A percentile compares a stretch with the other conserved stretches of the same genome.
Conservation (phyloP, 2,888 invertebrate genomes). For the Drosophila infuscata region DNA sequence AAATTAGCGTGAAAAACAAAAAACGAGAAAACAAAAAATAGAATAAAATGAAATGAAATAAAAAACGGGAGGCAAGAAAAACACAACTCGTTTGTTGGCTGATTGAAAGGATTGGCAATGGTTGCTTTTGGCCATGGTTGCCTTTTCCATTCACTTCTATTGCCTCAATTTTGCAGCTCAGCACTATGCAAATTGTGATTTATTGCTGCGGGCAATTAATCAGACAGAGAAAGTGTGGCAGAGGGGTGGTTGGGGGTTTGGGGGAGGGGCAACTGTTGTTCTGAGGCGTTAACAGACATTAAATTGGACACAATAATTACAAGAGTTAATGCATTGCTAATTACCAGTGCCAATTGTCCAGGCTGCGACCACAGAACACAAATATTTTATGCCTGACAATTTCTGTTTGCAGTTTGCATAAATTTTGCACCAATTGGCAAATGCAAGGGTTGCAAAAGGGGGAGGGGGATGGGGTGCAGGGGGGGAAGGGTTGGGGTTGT, state of each 20-base stretch:
- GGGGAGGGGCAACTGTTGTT: neutral
- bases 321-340: slow-evolving; percentile 70
- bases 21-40: neutral
- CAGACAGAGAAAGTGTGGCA: neutral
- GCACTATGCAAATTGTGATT: slow-evolving; percentile 25
- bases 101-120: slow-evolving; percentile 57
- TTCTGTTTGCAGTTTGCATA: slow-evolving; percentile 56
- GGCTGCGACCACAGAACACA: neutral
- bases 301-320: slow-evolving; percentile 66
- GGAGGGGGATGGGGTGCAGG: neutral
- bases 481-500: neutral
- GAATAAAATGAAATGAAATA: neutral
- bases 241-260: neutral
- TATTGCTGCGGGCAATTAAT: slow-evolving; percentile 8
- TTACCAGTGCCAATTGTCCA: slow-evolving; percentile 36
- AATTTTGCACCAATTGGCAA: slow-evolving; percentile 49
- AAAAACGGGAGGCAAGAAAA: slow-evolving; percentile 55
- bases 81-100: slow-evolving; percentile 44
- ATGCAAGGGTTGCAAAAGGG: neutral
- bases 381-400: slow-evolving; percentile 41
- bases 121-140: neutral
- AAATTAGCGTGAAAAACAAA: slow-evolving; percentile 69
- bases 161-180: neutral
- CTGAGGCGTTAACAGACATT: slow-evolving; percentile 32
- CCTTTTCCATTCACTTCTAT: neutral